phyloP scores from a whole-genome alignment of 2,888 invertebrate genomes.

The Dimorphilus gyrociliatus region DNA sequence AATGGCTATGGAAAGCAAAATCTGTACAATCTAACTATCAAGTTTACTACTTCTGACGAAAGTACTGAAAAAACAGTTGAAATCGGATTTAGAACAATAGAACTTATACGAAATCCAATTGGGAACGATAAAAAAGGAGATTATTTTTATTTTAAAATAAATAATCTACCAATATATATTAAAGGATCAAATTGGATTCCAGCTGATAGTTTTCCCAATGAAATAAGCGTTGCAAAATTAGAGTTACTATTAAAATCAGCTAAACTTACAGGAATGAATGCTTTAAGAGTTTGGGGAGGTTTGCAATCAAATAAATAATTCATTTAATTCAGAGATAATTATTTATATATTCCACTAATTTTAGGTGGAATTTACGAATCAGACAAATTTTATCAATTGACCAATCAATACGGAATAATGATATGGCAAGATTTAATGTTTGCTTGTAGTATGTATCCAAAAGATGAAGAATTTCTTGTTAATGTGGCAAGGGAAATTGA shows the following conservation, averaged over 20 bases:
- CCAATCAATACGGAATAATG: slow-evolving; percentile 72
- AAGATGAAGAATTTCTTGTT: slow-evolving; percentile 51
- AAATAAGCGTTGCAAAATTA: slow-evolving; percentile 45
- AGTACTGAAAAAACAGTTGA: slow-evolving; percentile 42
- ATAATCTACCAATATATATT: slow-evolving; percentile 69
- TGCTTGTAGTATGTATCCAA: slow-evolving; percentile 85
- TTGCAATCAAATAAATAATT: too few relatives aligned
- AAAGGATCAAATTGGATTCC: slow-evolving; percentile 93
- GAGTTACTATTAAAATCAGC: slow-evolving; percentile 51
- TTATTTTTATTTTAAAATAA: slow-evolving; percentile 79
- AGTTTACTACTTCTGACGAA: slow-evolving; percentile 6
- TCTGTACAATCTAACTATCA: slow-evolving; percentile 44
- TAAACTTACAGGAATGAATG: slow-evolving; percentile 66
- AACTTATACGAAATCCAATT: slow-evolving; percentile 56
- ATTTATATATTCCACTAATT: too few relatives aligned
- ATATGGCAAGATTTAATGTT: slow-evolving; percentile 98
- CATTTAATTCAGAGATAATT: too few relatives aligned
- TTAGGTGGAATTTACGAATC: too few relatives aligned
- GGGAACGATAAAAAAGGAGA: too few relatives aligned
- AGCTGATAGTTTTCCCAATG: slow-evolving; percentile 62
- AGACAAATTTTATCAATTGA: slow-evolving; percentile 64
- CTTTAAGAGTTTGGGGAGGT: slow-evolving; percentile 97
- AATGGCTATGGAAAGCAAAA: slow-evolving; percentile 55
- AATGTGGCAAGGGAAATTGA: slow-evolving; percentile 57
- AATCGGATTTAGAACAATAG: slow-evolving; percentile 70